Base-by-base conservation (phyloP, 2,797 vertebrate genomes). In the Meriones psammophilus region DNA sequence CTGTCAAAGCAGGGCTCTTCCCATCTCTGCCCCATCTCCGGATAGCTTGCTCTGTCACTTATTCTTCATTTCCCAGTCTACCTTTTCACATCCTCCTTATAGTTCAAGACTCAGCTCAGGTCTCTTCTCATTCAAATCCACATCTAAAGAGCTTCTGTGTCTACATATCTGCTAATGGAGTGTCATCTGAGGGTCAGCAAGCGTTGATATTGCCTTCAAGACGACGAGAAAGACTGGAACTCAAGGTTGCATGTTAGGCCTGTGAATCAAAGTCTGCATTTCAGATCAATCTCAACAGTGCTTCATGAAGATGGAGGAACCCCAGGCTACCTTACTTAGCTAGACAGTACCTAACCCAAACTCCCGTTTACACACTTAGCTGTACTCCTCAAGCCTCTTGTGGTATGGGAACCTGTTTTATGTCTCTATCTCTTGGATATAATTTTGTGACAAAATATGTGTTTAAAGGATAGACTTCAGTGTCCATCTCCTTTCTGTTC, bases 361-460 rank as follows among this genome's bases (percentile, higher is more conserved):
- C 12, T 54, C 39, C 24, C 50, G 74, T 20, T 74, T 78, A 39
- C 30, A 60, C 4, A 77, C 36, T 62, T 86, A 36, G 3, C 66
- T 50, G 20, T 0, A 87, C 64, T 83, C 56, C 22, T 95, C 54
- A 86, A 89, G 26, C 13, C 17, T 33, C 42, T 83, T 91, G 28
- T 78, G 68, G 39, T 73, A 20, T 71, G 86, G 46, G 24, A 80
- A 66, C 4, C 22, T 88, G 73, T 84, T 85, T 88, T 54, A 50
- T 83, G 95, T 89, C 66, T 50, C 15, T 22, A 74, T 81, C 26
- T 80, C 24, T 78, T 58, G 86, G 86, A 74, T 39, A 88, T n/a
- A 86, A 89, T 74, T 89, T 87, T 76, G 76, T 64, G 60, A 26
- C 26, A 89, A 92, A 91, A 36, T n/a, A 68, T 50, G 7, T 54